Percentiles rank a stretch among this genome's conserved stretches.
These are phyloP conservation scores for Cacoxenus indagator DNA, from an alignment of 2,888 invertebrate species.

Conservation along the genomic window DNA sequence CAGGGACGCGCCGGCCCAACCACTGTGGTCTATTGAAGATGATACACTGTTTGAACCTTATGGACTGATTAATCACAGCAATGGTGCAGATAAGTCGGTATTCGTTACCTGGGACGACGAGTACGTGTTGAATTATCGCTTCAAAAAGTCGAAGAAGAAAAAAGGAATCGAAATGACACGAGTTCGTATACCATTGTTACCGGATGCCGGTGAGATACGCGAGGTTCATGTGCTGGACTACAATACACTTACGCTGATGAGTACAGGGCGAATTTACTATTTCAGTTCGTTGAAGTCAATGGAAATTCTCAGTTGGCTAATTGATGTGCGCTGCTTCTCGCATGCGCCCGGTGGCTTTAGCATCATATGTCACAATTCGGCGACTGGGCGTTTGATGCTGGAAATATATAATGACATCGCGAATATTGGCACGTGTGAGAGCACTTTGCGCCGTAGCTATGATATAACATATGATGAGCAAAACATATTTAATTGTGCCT, in stretches of 20 bases:
- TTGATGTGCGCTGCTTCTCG: conserved; percentile 57
- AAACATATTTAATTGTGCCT: conserved; percentile 63
- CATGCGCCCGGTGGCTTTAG: conserved; percentile 55
- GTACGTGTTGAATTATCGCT: conserved; percentile 65
- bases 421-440: conserved; percentile 48
- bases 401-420: conserved; percentile 62
- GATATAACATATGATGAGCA: conserved; percentile 65
- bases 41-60: conserved; percentile 64
- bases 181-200: conserved; percentile 53
- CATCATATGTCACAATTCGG: conserved; percentile 52
- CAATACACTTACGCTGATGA: conserved; percentile 63
- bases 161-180: conserved; percentile 51
- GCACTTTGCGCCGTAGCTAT: conserved; percentile 49
- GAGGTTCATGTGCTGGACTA: conserved; percentile 63
- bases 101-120: conserved; percentile 68
- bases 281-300: conserved; percentile 66
- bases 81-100: conserved; percentile 57
- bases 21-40: conserved; percentile 63
- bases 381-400: conserved; percentile 44
- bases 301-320: conserved; percentile 58
- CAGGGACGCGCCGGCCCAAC: background rate
- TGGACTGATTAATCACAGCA: conserved; percentile 62
- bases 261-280: conserved; percentile 62
- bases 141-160: conserved; percentile 54
- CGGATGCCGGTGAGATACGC: conserved; percentile 35